Percentiles rank a stretch among this genome's conserved stretches.
phyloP scores from a whole-genome alignment of 2,113 vertebrate genomes.

The Amia ocellicauda region DNA sequence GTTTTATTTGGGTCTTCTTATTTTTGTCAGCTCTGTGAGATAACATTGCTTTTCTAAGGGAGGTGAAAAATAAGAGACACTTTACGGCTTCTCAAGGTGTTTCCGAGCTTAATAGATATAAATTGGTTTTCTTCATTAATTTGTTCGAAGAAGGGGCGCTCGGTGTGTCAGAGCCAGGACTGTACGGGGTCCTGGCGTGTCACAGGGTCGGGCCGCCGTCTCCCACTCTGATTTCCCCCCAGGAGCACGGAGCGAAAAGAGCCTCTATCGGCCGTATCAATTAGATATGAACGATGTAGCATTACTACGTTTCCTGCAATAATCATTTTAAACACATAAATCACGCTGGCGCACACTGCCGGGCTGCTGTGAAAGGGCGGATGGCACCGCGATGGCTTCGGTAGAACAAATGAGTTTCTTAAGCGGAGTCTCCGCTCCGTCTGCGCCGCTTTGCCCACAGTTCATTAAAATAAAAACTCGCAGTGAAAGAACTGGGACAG shows the following conservation, averaged over 20 bases:
- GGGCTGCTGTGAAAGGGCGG: neutral
- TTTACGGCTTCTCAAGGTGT: too few relatives aligned
- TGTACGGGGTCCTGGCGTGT: too few relatives aligned
- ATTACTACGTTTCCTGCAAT: slow-evolving; percentile 12
- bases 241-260: neutral
- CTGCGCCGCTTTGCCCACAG: slow-evolving; percentile 1
- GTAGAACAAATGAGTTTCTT: slow-evolving; percentile 23
- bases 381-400: slow-evolving; percentile 1
- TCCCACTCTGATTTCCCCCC: neutral
- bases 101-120: too few relatives aligned
- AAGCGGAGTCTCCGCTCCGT: slow-evolving; percentile 10
- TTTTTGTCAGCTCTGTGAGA: too few relatives aligned
- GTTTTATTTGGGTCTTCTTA: too few relatives aligned
- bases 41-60: too few relatives aligned
- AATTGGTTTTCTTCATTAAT: too few relatives aligned
- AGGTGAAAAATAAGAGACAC: too few relatives aligned
- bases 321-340: slow-evolving; percentile 25
- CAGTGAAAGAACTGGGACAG: slow-evolving; percentile 17
- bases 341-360: slow-evolving; percentile 6
- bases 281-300: slow-evolving; percentile 16
- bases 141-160: too few relatives aligned
- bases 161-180: too few relatives aligned
- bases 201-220: neutral
- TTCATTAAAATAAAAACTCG: slow-evolving; percentile 26
- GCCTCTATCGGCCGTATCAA: slow-evolving; percentile 12